Base-by-base conservation (phyloP, 2,113 vertebrate species). In the Diphyllodes magnificus region DNA sequence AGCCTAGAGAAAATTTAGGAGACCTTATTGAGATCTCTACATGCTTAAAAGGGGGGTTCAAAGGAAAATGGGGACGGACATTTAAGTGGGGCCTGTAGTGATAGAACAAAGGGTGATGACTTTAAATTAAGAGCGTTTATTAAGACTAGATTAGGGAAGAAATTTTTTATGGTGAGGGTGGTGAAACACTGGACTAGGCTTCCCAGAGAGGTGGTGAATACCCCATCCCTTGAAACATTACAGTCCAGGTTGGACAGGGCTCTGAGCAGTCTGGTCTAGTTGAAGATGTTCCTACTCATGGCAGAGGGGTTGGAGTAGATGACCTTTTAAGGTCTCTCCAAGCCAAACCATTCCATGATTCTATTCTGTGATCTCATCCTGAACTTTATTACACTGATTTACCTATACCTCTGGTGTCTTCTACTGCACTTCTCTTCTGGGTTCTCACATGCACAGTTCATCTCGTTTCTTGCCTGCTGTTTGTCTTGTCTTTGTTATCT, bases 241-340 rank as follows among this genome's bases (percentile, higher is more conserved):
- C 2, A 31, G 65, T 30, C 1, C 37, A 33, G 21, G n/a, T 0
- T 73, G 75, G 40, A 13, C 1, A 6, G 21, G 24, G 15, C 69
- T 60, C 15, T 27, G 76, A 78, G 64, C 53, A 42, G 0, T 47
- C 30, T 78, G 37, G 4, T n/a, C 15, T 10, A 0, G 15, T 3
- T 19, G 30, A 5, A 65, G 40, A 2, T 25, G 31, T 49, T 59
- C 54, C 61, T 80, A 2, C 31, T 10, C 2, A 2, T 0, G 0
- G 28, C 61, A 60, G 33, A 44, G 13, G 9, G 1, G 0, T 31
- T 59, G 87, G 10, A 30, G 19, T 20, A 7, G 59, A 7, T 40
- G 50, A 10, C 28, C 23, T 30, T 30, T 30, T 16, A 49, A 35
- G 8, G 50, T 40, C 20, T 39, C 15, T 65, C 15, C 24, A 40